These are phyloP conservation scores for Sesamia nonagrioides DNA, from an alignment of 1,140 invertebrate species.

Conservation along the genomic window DNA sequence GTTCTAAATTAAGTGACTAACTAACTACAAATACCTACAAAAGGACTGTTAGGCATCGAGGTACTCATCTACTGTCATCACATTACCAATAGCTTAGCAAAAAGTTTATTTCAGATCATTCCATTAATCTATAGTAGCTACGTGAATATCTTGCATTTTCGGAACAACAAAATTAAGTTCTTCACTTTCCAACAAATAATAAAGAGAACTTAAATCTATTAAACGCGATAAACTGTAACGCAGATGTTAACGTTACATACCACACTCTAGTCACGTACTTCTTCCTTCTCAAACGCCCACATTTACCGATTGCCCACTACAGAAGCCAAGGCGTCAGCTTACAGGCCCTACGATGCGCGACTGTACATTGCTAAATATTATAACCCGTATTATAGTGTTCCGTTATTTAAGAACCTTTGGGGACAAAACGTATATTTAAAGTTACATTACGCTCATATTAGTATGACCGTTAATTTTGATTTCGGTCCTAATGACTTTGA, in stretches of 20 bases:
- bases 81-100: too few species aligned
- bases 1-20: too few species aligned
- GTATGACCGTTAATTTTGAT: conserved; percentile 14
- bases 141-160: not conserved
- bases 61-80: too few species aligned
- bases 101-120: too few species aligned
- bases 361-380: conserved; percentile 60
- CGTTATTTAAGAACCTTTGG: conserved; percentile 17
- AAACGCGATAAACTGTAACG: conserved; percentile 35
- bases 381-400: conserved; percentile 18
- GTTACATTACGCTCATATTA: conserved; percentile 38
- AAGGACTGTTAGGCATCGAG: too few species aligned
- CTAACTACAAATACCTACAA: too few species aligned
- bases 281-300: conserved; percentile 58
- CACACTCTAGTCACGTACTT: conserved; percentile 51
- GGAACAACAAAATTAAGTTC: not conserved
- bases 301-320: conserved; percentile 68
- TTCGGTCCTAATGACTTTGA: conserved; percentile 30
- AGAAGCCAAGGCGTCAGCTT: conserved; percentile 57
- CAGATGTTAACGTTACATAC: conserved; percentile 45
- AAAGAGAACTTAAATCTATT: conserved; percentile 6
- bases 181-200: not conserved
- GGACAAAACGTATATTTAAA: conserved; percentile 47
- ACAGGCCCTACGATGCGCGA: conserved; percentile 66
- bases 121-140: not conserved